phyloP scores from a whole-genome alignment of 2,113 vertebrate species.

The Castor canadensis region DNA sequence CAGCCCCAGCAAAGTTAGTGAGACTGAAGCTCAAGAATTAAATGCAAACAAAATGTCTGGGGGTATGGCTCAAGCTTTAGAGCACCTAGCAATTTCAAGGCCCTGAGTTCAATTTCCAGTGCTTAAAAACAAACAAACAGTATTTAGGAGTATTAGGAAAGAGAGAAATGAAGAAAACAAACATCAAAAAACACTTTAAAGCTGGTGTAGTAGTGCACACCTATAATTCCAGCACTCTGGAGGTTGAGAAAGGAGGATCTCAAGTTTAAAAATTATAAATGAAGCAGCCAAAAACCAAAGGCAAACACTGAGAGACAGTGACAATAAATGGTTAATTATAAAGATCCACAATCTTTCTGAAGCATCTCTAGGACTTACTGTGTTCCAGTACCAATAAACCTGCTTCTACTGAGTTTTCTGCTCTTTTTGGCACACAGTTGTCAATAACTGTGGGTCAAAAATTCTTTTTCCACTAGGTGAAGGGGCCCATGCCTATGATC shows the following conservation, averaged over 20 bases:
- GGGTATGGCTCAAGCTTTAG: too few species aligned
- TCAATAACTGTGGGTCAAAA: background rate
- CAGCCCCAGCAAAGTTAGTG: too few species aligned
- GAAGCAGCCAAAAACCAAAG: conserved; percentile 8
- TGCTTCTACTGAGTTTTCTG: background rate
- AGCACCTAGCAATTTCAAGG: too few species aligned
- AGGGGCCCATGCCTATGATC: too few species aligned
- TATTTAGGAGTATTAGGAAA: background rate
- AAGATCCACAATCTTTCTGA: background rate
- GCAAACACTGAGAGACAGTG: background rate
- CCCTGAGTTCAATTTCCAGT: too few species aligned
- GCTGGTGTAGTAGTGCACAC: background rate
- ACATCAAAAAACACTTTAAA: background rate
- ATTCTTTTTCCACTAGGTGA: background rate
- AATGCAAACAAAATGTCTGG: too few species aligned
- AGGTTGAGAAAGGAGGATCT: background rate
- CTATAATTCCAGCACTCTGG: background rate
- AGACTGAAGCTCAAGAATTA: too few species aligned
- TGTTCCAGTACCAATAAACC: background rate
- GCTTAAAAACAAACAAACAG: background rate
- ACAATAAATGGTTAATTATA: background rate
- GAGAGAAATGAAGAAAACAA: background rate
- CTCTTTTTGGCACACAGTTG: background rate
- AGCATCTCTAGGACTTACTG: background rate
- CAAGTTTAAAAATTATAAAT: background rate